Percentiles rank a stretch among this genome's conserved stretches.
Evolutionary conservation across 2,797 vertebrate species (phyloP).

Genomic region (Labroides dimidiatus): DNA sequence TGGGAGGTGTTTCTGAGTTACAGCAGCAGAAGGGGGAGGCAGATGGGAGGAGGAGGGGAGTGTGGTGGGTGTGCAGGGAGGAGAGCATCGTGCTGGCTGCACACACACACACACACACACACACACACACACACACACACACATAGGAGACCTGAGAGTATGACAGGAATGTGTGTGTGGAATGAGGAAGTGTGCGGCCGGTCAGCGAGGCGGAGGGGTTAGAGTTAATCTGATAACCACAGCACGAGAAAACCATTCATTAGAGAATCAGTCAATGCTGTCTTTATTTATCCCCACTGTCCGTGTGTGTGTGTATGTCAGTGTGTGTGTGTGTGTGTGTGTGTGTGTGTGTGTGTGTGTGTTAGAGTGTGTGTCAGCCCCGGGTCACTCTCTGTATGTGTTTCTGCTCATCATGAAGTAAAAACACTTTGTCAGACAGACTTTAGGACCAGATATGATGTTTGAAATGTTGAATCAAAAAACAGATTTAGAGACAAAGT

Average conservation of each 20-base stretch:
- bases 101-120: slow-evolving; percentile 56
- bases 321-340: slow-evolving; percentile 2
- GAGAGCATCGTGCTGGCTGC: slow-evolving; percentile 35
- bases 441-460: too few relatives aligned
- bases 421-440: too few relatives aligned
- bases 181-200: slow-evolving; percentile 69
- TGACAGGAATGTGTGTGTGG: slow-evolving; percentile 70
- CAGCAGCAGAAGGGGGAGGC: not conserved
- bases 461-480: too few relatives aligned
- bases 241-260: slow-evolving; percentile 54
- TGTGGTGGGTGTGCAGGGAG: not conserved
- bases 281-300: slow-evolving; percentile 23
- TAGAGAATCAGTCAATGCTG: slow-evolving; percentile 36
- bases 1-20: not conserved
- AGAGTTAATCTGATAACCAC: slow-evolving; percentile 56
- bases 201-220: slow-evolving; percentile 29
- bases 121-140: too few relatives aligned
- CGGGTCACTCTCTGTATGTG: not conserved
- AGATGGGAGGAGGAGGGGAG: not conserved
- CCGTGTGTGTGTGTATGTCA: not conserved
- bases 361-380: not conserved
- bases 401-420: not conserved
- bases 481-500: not conserved
- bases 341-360: not conserved
- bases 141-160: slow-evolving; percentile 62